phyloP scores from a whole-genome alignment of 2,888 invertebrate species.

The Drosophila paracracens region DNA sequence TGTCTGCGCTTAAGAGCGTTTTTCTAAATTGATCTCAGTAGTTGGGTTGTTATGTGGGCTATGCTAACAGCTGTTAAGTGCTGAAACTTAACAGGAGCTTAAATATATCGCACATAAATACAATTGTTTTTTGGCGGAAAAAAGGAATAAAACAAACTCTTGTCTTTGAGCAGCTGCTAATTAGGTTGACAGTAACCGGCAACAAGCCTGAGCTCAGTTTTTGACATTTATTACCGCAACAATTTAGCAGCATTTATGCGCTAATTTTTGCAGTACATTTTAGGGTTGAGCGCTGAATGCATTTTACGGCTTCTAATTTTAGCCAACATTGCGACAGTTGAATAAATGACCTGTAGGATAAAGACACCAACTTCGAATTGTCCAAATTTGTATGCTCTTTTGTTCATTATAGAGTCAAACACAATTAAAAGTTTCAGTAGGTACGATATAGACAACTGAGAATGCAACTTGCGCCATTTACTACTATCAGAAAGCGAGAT shows the following conservation, averaged over 20 bases:
- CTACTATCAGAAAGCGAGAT: neutral
- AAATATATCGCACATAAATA: too few relatives aligned
- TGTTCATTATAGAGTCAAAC: neutral
- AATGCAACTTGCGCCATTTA: neutral
- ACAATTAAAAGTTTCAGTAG: neutral
- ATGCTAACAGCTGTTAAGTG: too few relatives aligned
- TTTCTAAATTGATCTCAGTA: too few relatives aligned
- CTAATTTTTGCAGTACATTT: constrained; percentile 55
- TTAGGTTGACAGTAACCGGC: neutral
- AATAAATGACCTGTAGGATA: constrained; percentile 27
- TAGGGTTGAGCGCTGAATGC: constrained; percentile 28
- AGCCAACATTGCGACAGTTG: constrained; percentile 17
- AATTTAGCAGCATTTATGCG: constrained; percentile 37
- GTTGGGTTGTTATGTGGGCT: too few relatives aligned
- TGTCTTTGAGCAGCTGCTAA: too few relatives aligned
- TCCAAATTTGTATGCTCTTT: constrained; percentile 6
- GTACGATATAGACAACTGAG: neutral
- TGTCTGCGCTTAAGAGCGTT: too few relatives aligned
- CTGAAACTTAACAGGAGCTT: too few relatives aligned
- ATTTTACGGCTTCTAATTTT: constrained; percentile 44
- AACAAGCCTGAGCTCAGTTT: constrained; percentile 9
- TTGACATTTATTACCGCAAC: constrained; percentile 40
- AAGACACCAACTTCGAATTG: neutral
- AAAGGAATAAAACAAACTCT: too few relatives aligned
- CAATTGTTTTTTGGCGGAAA: too few relatives aligned